Evolutionary conservation across 2,113 vertebrate species (phyloP).

Genomic region (Bos indicus): DNA sequence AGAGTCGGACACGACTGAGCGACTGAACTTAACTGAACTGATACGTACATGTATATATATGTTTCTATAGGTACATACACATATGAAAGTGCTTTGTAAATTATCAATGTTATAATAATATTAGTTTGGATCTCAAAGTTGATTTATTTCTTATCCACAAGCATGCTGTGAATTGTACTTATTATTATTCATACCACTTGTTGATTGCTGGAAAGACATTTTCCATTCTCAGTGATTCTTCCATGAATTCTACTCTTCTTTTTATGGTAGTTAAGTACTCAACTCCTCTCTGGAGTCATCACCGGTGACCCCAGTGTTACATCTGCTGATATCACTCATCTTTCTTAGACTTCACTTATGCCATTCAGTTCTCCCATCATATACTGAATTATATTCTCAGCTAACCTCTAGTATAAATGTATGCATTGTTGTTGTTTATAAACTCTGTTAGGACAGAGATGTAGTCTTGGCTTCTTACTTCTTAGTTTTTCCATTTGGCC

Average conservation of each 20-base stretch:
- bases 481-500: neutral
- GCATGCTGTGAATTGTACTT: neutral
- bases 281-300: fast-evolving
- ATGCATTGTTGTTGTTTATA: neutral
- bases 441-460: neutral
- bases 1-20: fast-evolving
- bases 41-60: too few species aligned
- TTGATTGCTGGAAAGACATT: neutral
- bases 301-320: neutral
- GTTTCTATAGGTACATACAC: neutral
- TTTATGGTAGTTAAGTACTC: neutral
- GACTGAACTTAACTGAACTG: neutral
- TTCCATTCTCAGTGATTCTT: neutral
- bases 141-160: neutral
- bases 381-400: neutral
- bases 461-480: neutral
- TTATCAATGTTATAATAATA: neutral
- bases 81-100: neutral
- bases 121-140: neutral
- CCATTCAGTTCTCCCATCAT: neutral
- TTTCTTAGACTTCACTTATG: neutral
- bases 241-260: neutral
- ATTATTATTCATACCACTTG: neutral
- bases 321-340: neutral
- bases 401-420: neutral